A percentile compares a stretch with the other conserved stretches of the same genome.
Conservation (phyloP, 2,797 vertebrate species). For the Lepilemur septentrionalis region DNA sequence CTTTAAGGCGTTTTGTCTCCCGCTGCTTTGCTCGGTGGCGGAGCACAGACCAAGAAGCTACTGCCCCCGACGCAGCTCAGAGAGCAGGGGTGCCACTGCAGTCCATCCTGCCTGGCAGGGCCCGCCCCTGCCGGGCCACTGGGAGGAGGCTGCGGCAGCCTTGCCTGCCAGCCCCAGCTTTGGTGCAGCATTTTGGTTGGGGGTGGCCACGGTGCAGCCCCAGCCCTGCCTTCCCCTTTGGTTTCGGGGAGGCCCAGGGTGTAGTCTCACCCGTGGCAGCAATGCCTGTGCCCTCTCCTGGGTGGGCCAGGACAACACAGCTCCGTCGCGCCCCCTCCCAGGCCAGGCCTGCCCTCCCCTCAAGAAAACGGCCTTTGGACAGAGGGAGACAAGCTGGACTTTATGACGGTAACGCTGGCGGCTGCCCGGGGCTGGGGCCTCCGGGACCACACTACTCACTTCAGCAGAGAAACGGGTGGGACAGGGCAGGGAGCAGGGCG, state of each 20-base stretch:
- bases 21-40: not conserved
- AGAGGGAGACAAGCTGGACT: slow-evolving; percentile 73
- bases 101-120: no score
- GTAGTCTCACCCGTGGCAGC: not conserved
- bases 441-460: slow-evolving; percentile 42
- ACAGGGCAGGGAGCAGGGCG: not conserved
- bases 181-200: slow-evolving; percentile 70
- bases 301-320: no score
- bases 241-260: not conserved
- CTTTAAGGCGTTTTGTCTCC: slow-evolving; percentile 69
- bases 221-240: not conserved
- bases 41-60: not conserved
- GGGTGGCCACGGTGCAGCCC: accelerated
- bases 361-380: slow-evolving; percentile 70
- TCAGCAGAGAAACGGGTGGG: slow-evolving; percentile 47
- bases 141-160: not conserved
- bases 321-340: not conserved
- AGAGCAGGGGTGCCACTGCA: not conserved
- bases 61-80: not conserved
- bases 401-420: slow-evolving; percentile 62
- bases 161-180: not conserved
- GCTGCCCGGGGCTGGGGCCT: not conserved
- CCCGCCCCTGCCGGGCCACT: not conserved
- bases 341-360: not conserved
- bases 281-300: not conserved